Evolutionary conservation across 2,888 invertebrate genomes (phyloP).

Genomic region (Glaucopsyche alexis): DNA sequence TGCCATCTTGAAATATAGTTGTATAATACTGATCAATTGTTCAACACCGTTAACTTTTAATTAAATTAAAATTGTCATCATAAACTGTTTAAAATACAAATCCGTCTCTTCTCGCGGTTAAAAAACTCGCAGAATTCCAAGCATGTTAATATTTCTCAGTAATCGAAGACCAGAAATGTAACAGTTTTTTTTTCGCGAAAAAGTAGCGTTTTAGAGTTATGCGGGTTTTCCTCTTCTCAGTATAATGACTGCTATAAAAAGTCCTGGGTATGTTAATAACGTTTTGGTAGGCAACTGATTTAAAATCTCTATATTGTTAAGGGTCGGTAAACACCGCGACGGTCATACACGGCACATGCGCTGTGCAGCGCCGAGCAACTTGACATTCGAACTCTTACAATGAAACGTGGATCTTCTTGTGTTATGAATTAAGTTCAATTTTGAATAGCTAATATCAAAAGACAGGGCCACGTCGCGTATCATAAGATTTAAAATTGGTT

Average conservation of each 20-base stretch:
- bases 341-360: no score
- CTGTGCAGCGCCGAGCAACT: no score
- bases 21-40: background rate
- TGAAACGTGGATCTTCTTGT: no score
- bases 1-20: background rate
- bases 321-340: no score
- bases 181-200: conserved; percentile 15
- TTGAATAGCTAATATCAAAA: no score
- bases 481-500: no score
- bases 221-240: background rate
- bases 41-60: background rate
- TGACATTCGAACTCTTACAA: no score
- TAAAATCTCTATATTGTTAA: background rate
- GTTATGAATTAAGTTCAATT: no score
- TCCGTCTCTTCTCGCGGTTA: background rate
- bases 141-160: conserved; percentile 18
- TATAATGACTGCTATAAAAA: conserved; percentile 39
- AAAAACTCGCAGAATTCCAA: background rate
- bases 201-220: conserved; percentile 12
- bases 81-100: background rate
- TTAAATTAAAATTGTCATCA: background rate
- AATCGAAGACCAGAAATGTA: conserved; percentile 18
- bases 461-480: no score
- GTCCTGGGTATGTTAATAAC: conserved; percentile 30
- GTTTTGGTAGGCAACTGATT: background rate